Base-by-base conservation (phyloP, 2,888 invertebrate genomes). In the Drosophila borborema region DNA sequence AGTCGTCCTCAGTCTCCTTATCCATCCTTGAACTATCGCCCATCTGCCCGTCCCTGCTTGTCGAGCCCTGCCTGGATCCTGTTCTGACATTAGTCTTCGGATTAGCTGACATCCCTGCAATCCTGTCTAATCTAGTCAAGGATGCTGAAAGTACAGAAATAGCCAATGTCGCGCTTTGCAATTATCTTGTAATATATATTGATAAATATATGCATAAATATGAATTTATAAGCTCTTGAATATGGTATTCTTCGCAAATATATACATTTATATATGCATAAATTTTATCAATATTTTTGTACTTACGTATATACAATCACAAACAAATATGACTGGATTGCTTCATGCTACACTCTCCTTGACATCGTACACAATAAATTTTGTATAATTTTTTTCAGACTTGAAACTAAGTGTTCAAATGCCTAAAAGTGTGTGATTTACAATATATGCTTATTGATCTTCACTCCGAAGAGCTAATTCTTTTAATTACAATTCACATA, bases 1-100 rank as follows among this genome's bases (percentile, higher is more conserved):
- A 62, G 3, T 75, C 76, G 7, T 53, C 43, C 5, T 75, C 66
- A 18, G 3, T 20, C n/a, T 16, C 38, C 8, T 18, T 10, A 9
- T 64, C 68, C 40, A 40, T 23, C 18, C 6, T 18, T 12, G 12
- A 18, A 12, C 14, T 51, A 16, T 62, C 41, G 0, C 40, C 51
- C 43, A 28, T 23, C 28, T 46, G 28, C 36, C n/a, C 12, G 16
- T 12, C 16, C 34, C 14, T 16, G 4, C 3, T 20, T 5, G 2
- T 9, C 45, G 10, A 10, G 5, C 38, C 28, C 14, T 20, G 18
- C 43, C 23, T 34, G 16, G n/a, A 54, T 2, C 38, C 10, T 12
- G 16, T 6, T 9, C 18, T 18, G 9, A 7, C 38, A n/a, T 23
- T 49, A 20, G 20, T 46, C 8, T 45, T 62, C 16, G 28, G 40